These are phyloP conservation scores for Hylaeus anthracinus DNA, from an alignment of 1,140 invertebrate genomes.

Conservation along the genomic window DNA sequence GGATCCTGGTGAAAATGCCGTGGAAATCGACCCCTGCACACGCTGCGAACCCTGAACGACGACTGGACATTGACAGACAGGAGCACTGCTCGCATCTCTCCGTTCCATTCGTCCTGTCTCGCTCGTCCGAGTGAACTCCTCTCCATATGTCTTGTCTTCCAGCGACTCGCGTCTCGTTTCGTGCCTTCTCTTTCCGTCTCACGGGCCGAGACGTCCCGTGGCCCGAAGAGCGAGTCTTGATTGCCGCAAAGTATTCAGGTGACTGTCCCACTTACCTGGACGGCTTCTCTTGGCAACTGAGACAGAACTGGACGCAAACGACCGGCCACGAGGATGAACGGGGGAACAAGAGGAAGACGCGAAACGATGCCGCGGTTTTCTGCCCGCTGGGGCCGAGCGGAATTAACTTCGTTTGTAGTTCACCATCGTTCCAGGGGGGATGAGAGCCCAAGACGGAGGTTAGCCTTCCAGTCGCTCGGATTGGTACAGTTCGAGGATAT, in stretches of 20 bases:
- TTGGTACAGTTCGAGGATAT: no score
- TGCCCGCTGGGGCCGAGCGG: not conserved
- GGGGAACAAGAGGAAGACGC: not conserved
- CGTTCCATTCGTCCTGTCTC: constrained; percentile 40
- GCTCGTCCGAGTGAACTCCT: constrained; percentile 15
- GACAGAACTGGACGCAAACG: constrained; percentile 51
- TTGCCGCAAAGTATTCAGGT: constrained; percentile 76
- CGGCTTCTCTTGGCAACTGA: constrained; percentile 55
- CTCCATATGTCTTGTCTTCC: constrained; percentile 50
- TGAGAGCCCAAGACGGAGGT: not conserved
- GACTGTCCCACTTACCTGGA: constrained; percentile 73
- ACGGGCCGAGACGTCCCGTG: constrained; percentile 47
- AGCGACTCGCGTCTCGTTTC: constrained; percentile 3
- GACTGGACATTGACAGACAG: constrained; percentile 62
- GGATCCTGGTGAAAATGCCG: constrained; percentile 35
- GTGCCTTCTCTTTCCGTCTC: constrained; percentile 42
- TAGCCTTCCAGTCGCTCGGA: no score
- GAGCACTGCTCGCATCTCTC: constrained; percentile 43
- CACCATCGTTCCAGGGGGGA: not conserved
- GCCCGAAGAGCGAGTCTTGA: constrained; percentile 64
- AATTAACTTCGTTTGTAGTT: not conserved
- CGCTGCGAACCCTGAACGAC: constrained; percentile 48
- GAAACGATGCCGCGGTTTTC: constrained; percentile 28
- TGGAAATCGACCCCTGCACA: constrained; percentile 12
- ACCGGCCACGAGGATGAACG: constrained; percentile 33